These are phyloP conservation scores for Sericinus montela DNA, from an alignment of 2,888 invertebrate species.

Conservation along the genomic window DNA sequence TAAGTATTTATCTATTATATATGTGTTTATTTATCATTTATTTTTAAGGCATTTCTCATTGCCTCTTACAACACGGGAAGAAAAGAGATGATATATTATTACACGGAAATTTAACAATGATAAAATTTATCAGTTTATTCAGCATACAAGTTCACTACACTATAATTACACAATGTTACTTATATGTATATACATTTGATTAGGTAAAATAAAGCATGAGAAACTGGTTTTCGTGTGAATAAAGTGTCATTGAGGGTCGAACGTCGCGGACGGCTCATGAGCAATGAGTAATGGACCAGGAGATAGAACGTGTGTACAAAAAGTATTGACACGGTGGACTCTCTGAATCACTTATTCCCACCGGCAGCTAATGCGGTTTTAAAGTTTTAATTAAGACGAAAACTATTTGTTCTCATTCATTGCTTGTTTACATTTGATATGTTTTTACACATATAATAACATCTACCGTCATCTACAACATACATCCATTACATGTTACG, in stretches of 20 bases:
- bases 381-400: not conserved
- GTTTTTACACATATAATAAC: too few species aligned
- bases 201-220: conserved; percentile 16
- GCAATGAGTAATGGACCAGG: conserved; percentile 17
- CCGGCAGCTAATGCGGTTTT: not conserved
- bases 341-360: conserved; percentile 10
- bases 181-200: conserved; percentile 5
- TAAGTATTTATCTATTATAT: too few species aligned
- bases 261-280: conserved; percentile 10
- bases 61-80: too few species aligned
- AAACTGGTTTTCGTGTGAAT: conserved; percentile 19
- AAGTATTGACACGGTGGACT: conserved; percentile 10
- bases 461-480: too few species aligned
- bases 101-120: too few species aligned
- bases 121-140: not conserved
- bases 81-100: too few species aligned
- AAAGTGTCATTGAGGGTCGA: conserved; percentile 16
- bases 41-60: too few species aligned
- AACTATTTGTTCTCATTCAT: conserved; percentile 1
- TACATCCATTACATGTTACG: too few species aligned
- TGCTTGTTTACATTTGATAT: not conserved
- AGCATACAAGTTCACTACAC: not conserved
- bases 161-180: not conserved
- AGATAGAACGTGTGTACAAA: conserved; percentile 12
- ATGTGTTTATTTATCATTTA: too few species aligned